Evolutionary conservation across 2,797 vertebrate genomes (phyloP), one percentile per base, ranked within the genome.

Genomic region (Paratrypauchen microcephalus): DNA sequence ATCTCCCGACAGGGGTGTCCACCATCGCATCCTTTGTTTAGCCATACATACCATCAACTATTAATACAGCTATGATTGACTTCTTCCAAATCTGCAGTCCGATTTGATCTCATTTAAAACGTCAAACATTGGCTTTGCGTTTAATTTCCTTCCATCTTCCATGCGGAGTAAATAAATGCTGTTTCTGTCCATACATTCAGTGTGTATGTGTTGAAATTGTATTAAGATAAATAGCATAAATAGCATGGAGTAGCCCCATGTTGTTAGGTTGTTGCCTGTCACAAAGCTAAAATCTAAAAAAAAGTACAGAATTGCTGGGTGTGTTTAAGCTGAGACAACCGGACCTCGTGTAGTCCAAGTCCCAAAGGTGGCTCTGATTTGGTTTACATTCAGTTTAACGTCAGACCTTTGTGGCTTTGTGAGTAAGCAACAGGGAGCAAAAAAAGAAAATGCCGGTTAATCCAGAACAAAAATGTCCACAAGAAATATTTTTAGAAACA

Each of bases 191-290:
- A 88, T 91, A 92, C 91, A 92, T 92, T 91, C 89, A 92, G 81
- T 79, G 88, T 90, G 89, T 89, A 88, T 88, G 84, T 81, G 80
- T 83, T 69, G 80, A 87, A 87, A 83, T 70, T 71, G 79, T 86
- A 76, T 78, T 57, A 86, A 85, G 81, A 90, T 90, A 90, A 91
- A 91, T 91, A 91, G 80, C 83, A 87, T 90, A 90, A 88, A 89
- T 90, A 89, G 74, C 74, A 74, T 67, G 58, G 78, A 54, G 11
- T 68, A 52, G 71, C 78, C 78, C 75, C 68, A 24, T 77, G 58
- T 79, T 41, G 80, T 83, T 79, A 80, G 66, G 79, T 75, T 62
- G 75, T 75, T 16, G 68, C 76, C 80, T 71, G 68, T 78, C 74
- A 57, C 75, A 72, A 84, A 87, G 78, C 81, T 41, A 70, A 71